Base-by-base conservation (phyloP, 2,888 invertebrate species). In the Prenolepis imparis region DNA sequence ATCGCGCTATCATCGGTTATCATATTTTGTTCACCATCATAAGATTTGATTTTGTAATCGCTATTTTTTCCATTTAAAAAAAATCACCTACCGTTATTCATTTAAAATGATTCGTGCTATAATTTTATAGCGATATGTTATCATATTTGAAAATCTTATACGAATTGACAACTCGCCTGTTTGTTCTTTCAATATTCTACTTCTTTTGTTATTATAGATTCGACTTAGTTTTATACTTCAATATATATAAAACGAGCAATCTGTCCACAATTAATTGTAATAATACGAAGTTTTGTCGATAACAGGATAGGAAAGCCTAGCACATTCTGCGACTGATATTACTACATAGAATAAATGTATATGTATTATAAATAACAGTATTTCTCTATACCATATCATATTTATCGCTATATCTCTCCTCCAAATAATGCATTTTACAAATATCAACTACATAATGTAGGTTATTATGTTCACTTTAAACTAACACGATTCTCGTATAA, bases 321-420 rank as follows among this genome's bases (percentile, higher is more conserved):
- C 39, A 48, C 15, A 68, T 87, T 63, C 32, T 68, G 48, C 36
- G 64, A 85, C 88, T 84, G 82, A 73, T 84, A 72, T 73, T 83
- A 64, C 61, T 85, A 67, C 72, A 41, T 21, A 67, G 78, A 78
- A 84, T 88, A 87, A 77, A 85, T 86, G 85, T 77, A 39, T 77
- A 55, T 87, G 80, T 73, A 55, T 86, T 78, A 87, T 89, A 86
- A 88, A 86, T 87, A 91, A 90, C 84, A 87, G 81, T 86, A 81
- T n/a, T 48, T 48, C 8, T 52, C 78, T 90, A 91, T 59, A 48
- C 90, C 86, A 90, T n/a, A n/a, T 84, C 87, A 91, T 85, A 91
- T 89, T 90, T 89, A 92, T 89, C 88, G 83, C 72, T 77, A 87
- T 75, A 83, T 70, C 77, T 84, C 82, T 74, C 63, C 78, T 73